Evolutionary conservation across 1,140 invertebrate genomes (phyloP), one percentile per base, ranked within the genome.

Genomic region (Drosophila chauvacae): DNA sequence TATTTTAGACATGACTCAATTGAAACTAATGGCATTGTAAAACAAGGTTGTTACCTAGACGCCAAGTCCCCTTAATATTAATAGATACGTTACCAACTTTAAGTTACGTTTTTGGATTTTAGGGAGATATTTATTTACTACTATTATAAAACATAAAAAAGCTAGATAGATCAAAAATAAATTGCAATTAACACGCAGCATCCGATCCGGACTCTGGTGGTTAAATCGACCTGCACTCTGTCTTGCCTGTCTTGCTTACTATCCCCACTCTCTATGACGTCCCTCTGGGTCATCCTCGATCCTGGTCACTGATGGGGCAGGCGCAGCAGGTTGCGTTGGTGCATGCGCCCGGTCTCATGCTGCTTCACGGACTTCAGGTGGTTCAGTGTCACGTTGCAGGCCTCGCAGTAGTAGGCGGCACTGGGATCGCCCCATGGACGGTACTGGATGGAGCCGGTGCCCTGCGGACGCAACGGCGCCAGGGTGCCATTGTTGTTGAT

Each of bases 311-410:
- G 20, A 14, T 18, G 35, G 10, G 48, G 37, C 37, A 79, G 14
- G 20, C 47, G 44, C 18, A 66, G 37, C 33, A 85, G 10, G 18
- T 64, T 81, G 65, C 74, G 83, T 0, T 30, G 55, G 80, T 96
- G 95, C 51, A 94, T 94, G 76, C 95, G 95, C 58, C 95, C 95
- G 16, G 93, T 93, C 55, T 95, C 92, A 74, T 96, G 95, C 65
- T 95, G 94, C 9, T 93, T 93, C 69, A 95, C 95, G 41, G 94
- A 94, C 58, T 91, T 91, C 77, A 95, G 93, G 14, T 94, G 94
- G 78, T 94, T 94, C 30, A 95, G 82, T 9, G 94, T 94, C 6
- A 94, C 75, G 84, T 96, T 94, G 86, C 95, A 96, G 3, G 93
- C 91, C 9, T 94, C 93, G 71, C 95, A 96, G 78, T 95, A 95